Evolutionary conservation across 2,888 invertebrate species (phyloP).

Genomic region (Drosophila paramelanica): DNA sequence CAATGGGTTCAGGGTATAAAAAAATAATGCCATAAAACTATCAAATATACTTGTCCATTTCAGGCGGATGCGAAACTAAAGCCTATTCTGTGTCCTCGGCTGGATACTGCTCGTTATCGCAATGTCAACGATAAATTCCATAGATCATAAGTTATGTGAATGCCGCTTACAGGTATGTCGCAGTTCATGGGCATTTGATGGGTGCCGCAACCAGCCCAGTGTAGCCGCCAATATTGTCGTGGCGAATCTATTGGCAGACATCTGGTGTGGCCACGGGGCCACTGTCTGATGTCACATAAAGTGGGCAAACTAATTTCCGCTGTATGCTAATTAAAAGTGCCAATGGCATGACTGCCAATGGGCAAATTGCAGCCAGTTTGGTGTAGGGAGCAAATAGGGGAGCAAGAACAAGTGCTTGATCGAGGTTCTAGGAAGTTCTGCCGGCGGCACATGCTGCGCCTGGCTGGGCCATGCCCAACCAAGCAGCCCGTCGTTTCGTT

Average conservation of each 20-base stretch:
- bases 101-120: constrained; percentile 65
- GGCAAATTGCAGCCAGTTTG: constrained; percentile 63
- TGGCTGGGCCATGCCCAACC: constrained; percentile 41
- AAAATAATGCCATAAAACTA: constrained; percentile 63
- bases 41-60: constrained; percentile 65
- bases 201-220: neutral
- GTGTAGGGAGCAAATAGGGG: constrained; percentile 18
- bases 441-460: constrained; percentile 69
- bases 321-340: constrained; percentile 77
- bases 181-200: constrained; percentile 33
- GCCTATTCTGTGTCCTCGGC: constrained; percentile 12
- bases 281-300: constrained; percentile 57
- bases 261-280: constrained; percentile 30
- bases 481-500: constrained; percentile 63
- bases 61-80: constrained; percentile 28
- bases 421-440: constrained; percentile 69
- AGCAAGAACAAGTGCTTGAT: constrained; percentile 47
- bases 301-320: constrained; percentile 68
- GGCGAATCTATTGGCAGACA: constrained; percentile 6
- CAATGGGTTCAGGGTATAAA: constrained; percentile 7
- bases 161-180: constrained; percentile 28
- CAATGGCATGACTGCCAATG: constrained; percentile 54
- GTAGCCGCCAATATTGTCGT: constrained; percentile 1
- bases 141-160: constrained; percentile 67
- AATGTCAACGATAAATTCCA: constrained; percentile 69